Evolutionary conservation across 1,140 invertebrate genomes (phyloP).

Genomic region (Calliphora vicina): DNA sequence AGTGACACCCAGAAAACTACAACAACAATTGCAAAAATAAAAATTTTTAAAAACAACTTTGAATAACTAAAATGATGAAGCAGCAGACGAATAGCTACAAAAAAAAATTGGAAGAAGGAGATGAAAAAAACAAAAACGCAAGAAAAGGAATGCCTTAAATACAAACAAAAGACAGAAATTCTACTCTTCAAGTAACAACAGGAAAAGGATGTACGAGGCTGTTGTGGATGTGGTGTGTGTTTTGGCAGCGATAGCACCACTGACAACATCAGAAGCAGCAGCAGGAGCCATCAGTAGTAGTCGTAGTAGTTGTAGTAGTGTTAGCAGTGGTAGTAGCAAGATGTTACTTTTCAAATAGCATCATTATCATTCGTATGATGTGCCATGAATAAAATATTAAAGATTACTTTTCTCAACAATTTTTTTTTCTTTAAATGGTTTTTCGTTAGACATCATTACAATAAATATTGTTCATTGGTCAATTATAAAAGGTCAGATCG

Average conservation of each 20-base stretch:
- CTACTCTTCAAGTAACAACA: not conserved
- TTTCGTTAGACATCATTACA: not conserved
- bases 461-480: slow-evolving; percentile 21
- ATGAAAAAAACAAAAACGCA: not conserved
- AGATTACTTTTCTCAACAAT: not conserved
- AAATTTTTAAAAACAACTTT: not conserved
- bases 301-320: not conserved
- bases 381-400: slow-evolving; percentile 38
- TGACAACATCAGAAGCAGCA: not conserved
- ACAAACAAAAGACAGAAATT: not conserved
- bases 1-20: not conserved
- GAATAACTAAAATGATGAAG: not conserved
- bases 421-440: slow-evolving; percentile 2
- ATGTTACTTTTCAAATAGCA: slow-evolving; percentile 26
- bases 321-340: not conserved
- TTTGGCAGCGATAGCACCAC: not conserved
- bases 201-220: slow-evolving; percentile 24
- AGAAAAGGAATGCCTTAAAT: not conserved
- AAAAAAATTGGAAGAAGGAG: not conserved
- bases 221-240: not conserved
- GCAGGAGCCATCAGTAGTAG: not conserved
- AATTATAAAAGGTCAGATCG: not conserved
- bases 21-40: not conserved
- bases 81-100: not conserved
- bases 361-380: slow-evolving; percentile 36